A percentile compares a stretch with the other conserved stretches of the same genome.
Evolutionary conservation across 2,888 invertebrate genomes (phyloP).

Genomic region (Mesorhabditis belari): DNA sequence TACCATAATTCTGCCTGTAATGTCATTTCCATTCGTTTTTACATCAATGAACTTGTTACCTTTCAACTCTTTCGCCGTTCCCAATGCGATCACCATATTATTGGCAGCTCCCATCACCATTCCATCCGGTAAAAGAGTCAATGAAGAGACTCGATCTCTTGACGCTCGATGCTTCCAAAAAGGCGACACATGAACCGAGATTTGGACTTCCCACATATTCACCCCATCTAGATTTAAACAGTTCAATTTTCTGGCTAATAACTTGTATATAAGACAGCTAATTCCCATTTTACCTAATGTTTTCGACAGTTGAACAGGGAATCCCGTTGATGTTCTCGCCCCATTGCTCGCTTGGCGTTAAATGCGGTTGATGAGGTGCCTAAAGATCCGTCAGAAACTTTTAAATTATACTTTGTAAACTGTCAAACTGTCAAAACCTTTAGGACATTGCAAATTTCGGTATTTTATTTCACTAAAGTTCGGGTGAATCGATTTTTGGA

Average conservation of each 20-base stretch:
- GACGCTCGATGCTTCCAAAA: background rate
- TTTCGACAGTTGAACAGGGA: background rate
- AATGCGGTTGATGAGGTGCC: slow-evolving; percentile 5
- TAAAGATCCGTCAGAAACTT: too few relatives aligned
- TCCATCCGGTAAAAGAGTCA: background rate
- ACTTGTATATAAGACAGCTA: background rate
- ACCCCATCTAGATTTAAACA: background rate
- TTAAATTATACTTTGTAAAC: too few relatives aligned
- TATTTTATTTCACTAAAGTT: too few relatives aligned
- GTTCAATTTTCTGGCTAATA: too few relatives aligned
- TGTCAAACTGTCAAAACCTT: too few relatives aligned
- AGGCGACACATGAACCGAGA: background rate
- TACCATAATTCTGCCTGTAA: too few relatives aligned
- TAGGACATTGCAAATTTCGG: too few relatives aligned
- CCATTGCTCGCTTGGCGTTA: background rate
- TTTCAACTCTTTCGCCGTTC: background rate
- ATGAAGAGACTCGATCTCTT: background rate
- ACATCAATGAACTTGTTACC: too few relatives aligned
- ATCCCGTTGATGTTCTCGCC: background rate
- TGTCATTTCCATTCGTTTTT: background rate
- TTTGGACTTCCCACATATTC: background rate
- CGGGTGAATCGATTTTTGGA: too few relatives aligned
- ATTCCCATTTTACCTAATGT: background rate
- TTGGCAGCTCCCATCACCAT: background rate
- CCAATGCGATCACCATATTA: background rate